A percentile compares a stretch with the other conserved stretches of the same genome.
These are phyloP conservation scores for Sapayoa aenigma DNA, from an alignment of 2,113 vertebrate species.

Conservation along the genomic window DNA sequence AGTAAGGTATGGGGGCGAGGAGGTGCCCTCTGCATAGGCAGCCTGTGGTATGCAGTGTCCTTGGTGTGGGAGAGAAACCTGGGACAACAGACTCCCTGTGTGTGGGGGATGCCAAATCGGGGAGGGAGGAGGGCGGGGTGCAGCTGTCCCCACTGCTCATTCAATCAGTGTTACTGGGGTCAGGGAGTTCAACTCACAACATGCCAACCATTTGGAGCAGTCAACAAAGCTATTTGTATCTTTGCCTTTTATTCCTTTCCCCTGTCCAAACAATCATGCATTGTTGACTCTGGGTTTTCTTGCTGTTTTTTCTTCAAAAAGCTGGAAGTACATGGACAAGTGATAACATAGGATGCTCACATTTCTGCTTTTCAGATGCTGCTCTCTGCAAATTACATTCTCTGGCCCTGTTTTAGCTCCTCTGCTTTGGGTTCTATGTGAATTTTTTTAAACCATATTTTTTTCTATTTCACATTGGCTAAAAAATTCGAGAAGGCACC, in stretches of 20 bases:
- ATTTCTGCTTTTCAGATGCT: background rate
- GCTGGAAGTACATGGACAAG: background rate
- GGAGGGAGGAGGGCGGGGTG: background rate
- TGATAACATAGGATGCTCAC: background rate
- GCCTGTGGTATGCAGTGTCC: fast-evolving
- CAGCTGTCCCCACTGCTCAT: conserved; percentile 25
- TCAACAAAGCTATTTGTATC: conserved; percentile 29
- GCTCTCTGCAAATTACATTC: background rate
- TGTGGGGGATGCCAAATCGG: fast-evolving
- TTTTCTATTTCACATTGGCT: background rate
- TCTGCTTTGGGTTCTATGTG: background rate
- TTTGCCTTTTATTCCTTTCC: background rate
- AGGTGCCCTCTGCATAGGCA: background rate
- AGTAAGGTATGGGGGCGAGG: fast-evolving
- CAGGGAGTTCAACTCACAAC: conserved; percentile 56
- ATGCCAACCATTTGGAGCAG: conserved; percentile 29
- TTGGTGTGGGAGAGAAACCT: fast-evolving
- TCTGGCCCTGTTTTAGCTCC: background rate
- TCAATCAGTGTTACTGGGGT: conserved; percentile 18
- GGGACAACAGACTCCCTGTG: background rate
- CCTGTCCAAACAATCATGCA: background rate
- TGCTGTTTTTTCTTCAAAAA: background rate
- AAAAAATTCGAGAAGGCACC: background rate
- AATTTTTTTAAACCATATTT: background rate
- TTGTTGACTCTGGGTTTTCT: background rate